Evolutionary conservation across 2,797 vertebrate species (phyloP), one percentile per base, ranked within the genome.

Genomic region (Sebastes matsubarae): DNA sequence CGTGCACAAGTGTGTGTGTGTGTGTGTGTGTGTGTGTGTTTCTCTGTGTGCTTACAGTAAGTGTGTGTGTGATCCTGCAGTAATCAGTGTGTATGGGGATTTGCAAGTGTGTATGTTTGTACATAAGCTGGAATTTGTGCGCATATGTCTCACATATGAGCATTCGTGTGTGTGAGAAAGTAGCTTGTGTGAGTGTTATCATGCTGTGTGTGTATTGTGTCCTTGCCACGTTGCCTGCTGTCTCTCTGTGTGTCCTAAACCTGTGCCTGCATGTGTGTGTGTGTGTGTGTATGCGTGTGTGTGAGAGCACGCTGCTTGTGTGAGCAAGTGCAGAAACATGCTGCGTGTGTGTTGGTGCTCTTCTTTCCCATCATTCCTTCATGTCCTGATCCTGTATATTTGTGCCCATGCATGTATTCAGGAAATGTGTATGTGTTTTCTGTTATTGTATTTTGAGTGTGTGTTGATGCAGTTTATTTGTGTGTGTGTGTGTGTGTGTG

Each of bases 191-290:
- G 70, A 77, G 82, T 61, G 72, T 29, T 58, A 78, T 87, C 88
- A 25, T 60, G 84, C 86, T 87, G 89, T 18, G 80, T 84, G 73
- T 68, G 42, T 75, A 60, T 80, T 82, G 60, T 66, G 36, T 88
- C 81, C 87, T 85, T 88, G 85, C 86, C 89, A 89, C 71, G 14
- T 79, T 71, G 79, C 90, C 85, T 86, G 84, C 89, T 92, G 85
- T 79, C 83, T 82, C 87, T 81, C 67, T 75, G 63, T 61, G 83
- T 73, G 83, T 65, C 79, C 75, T 72, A 61, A 90, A 90, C 91
- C 87, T 88, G 86, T 25, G 67, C 63, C 55, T 71, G 66, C 63
- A 67, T 80, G 30, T 82, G 68, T 57, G 72, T 72, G 38, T 54
- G 77, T 25, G 34, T 75, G 55, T 68, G 54, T 70, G 69, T 59